These are phyloP conservation scores for Sarcophaga peregrina DNA, from an alignment of 1,140 invertebrate species.

Conservation along the genomic window DNA sequence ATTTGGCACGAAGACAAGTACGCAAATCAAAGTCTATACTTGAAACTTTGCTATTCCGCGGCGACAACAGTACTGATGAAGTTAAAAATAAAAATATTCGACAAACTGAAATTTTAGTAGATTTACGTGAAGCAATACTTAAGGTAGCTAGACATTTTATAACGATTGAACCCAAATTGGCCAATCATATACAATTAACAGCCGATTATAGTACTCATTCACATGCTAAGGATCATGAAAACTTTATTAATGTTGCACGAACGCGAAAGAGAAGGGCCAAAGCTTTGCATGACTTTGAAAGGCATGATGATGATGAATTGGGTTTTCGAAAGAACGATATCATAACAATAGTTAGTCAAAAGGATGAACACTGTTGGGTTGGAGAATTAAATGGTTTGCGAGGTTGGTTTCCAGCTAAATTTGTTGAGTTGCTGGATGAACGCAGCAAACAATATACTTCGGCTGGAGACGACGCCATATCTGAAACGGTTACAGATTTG, in stretches of 20 bases:
- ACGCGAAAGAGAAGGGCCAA: slow-evolving; percentile 92
- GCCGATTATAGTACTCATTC: slow-evolving; percentile 97
- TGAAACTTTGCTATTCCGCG: slow-evolving; percentile 86
- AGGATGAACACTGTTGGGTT: slow-evolving; percentile 99
- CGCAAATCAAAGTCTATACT: slow-evolving; percentile 92
- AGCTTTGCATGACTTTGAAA: slow-evolving; percentile 89
- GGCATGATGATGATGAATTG: slow-evolving; percentile 97
- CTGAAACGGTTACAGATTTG: slow-evolving; percentile 94
- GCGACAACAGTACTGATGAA: slow-evolving; percentile 80
- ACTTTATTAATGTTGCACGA: slow-evolving; percentile 90
- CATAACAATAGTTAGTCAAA: slow-evolving; percentile 96
- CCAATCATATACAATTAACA: slow-evolving; percentile 78
- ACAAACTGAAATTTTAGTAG: slow-evolving; percentile 93
- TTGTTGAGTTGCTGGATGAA: slow-evolving; percentile 97
- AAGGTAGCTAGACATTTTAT: slow-evolving; percentile 69
- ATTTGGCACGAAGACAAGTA: slow-evolving; percentile 84
- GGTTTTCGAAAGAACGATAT: slow-evolving; percentile 99
- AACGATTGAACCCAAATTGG: slow-evolving; percentile 64
- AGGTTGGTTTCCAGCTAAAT: slow-evolving; percentile 99
- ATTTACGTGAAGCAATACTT: slow-evolving; percentile 94
- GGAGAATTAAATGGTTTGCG: slow-evolving; percentile 97
- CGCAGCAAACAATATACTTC: slow-evolving; percentile 95
- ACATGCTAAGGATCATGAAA: slow-evolving; percentile 92
- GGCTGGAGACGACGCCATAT: slow-evolving; percentile 97
- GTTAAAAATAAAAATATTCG: slow-evolving; percentile 96